Base-by-base conservation (phyloP, 2,888 invertebrate genomes). In the Coremacera marginata region DNA sequence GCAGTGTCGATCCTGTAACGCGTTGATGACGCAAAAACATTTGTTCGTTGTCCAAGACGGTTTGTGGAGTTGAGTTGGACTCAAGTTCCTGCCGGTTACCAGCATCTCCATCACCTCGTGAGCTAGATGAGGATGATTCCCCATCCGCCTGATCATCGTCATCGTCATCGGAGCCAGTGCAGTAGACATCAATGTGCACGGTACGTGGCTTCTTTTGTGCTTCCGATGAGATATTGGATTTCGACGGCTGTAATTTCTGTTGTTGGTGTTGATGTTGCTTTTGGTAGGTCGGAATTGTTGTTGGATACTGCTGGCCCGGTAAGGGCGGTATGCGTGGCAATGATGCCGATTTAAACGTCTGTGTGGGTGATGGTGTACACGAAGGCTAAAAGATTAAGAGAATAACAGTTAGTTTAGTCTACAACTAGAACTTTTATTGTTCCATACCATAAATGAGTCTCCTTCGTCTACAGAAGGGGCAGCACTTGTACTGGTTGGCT, bases 121-220 rank as follows among this genome's bases (percentile, higher is more conserved):
- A 83, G 27, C 83, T 84, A 8, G 84, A 84, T 37, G 82, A 82
- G 22, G 83, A 82, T 14, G 78, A 68, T 57, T 86, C 86, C 3
- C 84, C 89, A 82, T 86, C 88, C 79, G 83, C 89, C 81, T 84
- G 85, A 55, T 86, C 84, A 78, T 90, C 90, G 7, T 86, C 88
- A 37, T 87, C 88, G 27, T 87, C 90, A 78, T 90, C 90, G 0
- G 94, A 93, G 1, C 93, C 94, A 0, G 94, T 94, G 84, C 94
- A 94, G 84, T 94, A 94, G 3, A 94, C 94, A 87, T 94, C 94
- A 72, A 94, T 94, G 85, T 94, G 94, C 37, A 94, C 93, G 0
- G 94, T 94, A 76, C 94, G 91, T 83, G 89, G 89, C 81, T 89
- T 90, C 81, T 89, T 90, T 79, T 87, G 86, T n/a, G 83, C 80